Evolutionary conservation across 2,797 vertebrate genomes (phyloP), one percentile per base, ranked within the genome.

Genomic region (Borostomias antarcticus): DNA sequence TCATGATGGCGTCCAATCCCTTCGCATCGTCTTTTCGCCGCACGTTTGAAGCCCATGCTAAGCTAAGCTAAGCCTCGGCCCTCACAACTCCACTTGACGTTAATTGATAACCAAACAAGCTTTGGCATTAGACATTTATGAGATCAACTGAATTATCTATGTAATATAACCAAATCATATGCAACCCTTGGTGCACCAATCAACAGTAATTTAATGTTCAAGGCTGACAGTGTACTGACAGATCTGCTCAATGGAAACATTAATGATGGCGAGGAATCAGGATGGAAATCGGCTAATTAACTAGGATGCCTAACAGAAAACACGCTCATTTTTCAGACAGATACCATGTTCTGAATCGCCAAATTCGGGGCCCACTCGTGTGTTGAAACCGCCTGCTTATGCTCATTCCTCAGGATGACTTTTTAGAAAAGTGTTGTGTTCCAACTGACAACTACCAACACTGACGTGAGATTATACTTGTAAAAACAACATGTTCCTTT

Each of bases 101-200:
- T 85, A 88, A 89, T 86, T 88, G 85, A 86, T 87, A 87, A 86
- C 86, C 88, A 88, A 88, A 87, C 86, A 85, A 85, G 86, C 75
- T 83, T 84, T 82, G 73, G 68, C 86, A 89, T 88, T 81, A 84
- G 81, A 84, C 86, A 87, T 88, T 89, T 86, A 88, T 86, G 85
- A 85, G 84, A 90, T 87, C 81, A 87, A 79, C 85, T 70, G 84
- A 85, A 86, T 89, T 86, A 90, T 89, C 87, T 88, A 72, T 87
- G 85, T 86, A 86, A 87, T 83, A 79, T 88, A 88, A 89, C 86
- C 81, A 86, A 86, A 89, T 90, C 86, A 88, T 75, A 73, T 70
- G 81, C 79, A 83, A 76, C 88, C 84, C 87, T 84, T 69, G 76
- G 35, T 74, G 85, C 81, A 82, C 80, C 84, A 88, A 89, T 90